Conservation (phyloP, 2,888 invertebrate species). For the Rugalucina vietnamica region DNA sequence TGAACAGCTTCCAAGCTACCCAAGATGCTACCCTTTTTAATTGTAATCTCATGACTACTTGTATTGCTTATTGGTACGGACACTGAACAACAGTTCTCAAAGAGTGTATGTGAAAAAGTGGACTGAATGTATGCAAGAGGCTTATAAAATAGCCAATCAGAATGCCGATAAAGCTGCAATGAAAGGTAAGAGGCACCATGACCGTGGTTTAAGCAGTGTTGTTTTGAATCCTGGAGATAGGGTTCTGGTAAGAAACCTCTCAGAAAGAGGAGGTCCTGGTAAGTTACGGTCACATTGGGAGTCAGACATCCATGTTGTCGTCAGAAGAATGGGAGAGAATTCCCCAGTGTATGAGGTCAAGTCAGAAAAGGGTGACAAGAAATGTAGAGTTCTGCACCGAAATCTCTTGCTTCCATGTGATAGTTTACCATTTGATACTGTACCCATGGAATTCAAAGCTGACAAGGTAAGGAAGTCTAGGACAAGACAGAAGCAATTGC, state of each 20-base stretch:
- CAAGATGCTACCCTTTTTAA: not conserved
- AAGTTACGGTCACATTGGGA: slow-evolving; percentile 22
- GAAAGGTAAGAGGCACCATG: slow-evolving; percentile 28
- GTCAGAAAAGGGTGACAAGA: not conserved
- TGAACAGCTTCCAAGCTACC: not conserved
- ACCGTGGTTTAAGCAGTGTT: slow-evolving; percentile 22
- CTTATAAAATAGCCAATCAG: slow-evolving; percentile 24
- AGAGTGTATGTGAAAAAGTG: slow-evolving; percentile 27
- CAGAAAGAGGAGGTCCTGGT: slow-evolving; percentile 11
- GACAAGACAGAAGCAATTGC: not conserved
- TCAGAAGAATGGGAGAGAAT: not conserved
- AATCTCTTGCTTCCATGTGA: slow-evolving; percentile 14
- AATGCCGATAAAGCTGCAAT: slow-evolving; percentile 17
- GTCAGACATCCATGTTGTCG: slow-evolving; percentile 1
- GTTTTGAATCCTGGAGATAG: not conserved
- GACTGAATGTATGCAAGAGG: slow-evolving; percentile 40
- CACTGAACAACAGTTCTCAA: slow-evolving; percentile 5
- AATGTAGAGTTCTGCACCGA: not conserved
- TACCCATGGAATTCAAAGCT: not conserved
- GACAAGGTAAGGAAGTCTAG: not conserved
- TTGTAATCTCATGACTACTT: slow-evolving; percentile 6
- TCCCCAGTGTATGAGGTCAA: slow-evolving; percentile 20
- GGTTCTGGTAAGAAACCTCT: slow-evolving; percentile 15
- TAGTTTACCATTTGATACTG: slow-evolving; percentile 1
- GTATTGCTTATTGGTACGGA: not conserved